Evolutionary conservation across 23 tunicate genomes (phyloP).

Genomic region (Halocynthia roretzi): DNA sequence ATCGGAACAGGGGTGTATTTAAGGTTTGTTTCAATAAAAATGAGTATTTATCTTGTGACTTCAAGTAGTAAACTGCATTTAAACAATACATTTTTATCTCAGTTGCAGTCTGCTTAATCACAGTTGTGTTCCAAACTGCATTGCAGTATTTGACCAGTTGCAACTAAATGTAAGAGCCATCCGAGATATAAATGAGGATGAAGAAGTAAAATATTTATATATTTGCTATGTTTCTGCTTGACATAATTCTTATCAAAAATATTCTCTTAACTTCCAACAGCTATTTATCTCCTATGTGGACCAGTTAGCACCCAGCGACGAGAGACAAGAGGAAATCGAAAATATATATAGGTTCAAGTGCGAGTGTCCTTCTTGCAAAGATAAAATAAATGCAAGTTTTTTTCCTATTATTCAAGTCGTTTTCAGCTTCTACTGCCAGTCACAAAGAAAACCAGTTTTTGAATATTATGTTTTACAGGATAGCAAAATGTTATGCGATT

Average conservation of each 20-base stretch:
- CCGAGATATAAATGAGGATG: slow-evolving; percentile 36
- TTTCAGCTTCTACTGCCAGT: background rate
- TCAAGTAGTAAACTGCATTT: too few relatives aligned
- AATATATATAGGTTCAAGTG: slow-evolving; percentile 55
- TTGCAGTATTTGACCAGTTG: slow-evolving; percentile 47
- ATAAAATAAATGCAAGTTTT: slow-evolving; percentile 18
- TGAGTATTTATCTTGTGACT: too few relatives aligned
- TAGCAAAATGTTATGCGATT: slow-evolving; percentile 52
- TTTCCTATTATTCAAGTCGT: background rate
- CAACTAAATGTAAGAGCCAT: slow-evolving; percentile 47
- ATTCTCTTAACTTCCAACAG: background rate
- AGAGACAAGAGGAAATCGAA: slow-evolving; percentile 58
- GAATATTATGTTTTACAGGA: slow-evolving; percentile 20
- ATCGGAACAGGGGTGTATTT: slow-evolving; percentile 82
- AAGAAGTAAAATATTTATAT: slow-evolving; percentile 30
- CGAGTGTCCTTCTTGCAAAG: slow-evolving; percentile 37
- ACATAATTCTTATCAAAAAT: background rate
- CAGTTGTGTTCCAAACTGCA: slow-evolving; percentile 79
- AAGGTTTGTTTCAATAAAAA: slow-evolving; percentile 11
- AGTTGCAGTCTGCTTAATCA: slow-evolving; percentile 84
- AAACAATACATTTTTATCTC: background rate
- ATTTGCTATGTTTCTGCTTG: background rate
- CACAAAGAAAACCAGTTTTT: background rate
- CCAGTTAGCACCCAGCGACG: slow-evolving; percentile 55
- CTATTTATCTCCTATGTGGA: slow-evolving; percentile 55